Base-by-base conservation (phyloP, 2,113 vertebrate genomes). In the Dicrurus megarhynchus region DNA sequence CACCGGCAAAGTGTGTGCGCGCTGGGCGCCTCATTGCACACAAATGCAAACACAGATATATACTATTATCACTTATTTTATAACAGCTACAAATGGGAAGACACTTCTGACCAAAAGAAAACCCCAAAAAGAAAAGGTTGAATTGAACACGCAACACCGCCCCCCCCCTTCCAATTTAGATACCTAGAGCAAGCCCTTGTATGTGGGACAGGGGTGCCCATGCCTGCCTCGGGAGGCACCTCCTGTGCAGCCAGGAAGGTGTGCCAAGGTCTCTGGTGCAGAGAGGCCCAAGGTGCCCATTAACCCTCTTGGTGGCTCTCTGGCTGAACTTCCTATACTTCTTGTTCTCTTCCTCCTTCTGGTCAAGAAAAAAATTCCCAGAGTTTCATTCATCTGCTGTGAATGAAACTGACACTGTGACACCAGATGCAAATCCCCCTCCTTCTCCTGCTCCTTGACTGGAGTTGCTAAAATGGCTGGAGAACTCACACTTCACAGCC, bases 31-130 rank as follows among this genome's bases (percentile, higher is more conserved):
- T 3, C 2, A 0, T 0, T 14, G 13, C 53, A 5, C 24, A 2
- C 2, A 2, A 9, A 5, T 3, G 5, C 9, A 1, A 5, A 10
- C 41, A 0, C 16, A 5, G 11, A 3, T 7, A 2, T 1, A 2
- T 6, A 3, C 7, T 16, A 1, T 3, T 26, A 20, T 13, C 77
- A 2, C 5, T 7, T 18, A 1, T 12, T 73, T 56, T 16, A 5
- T 19, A 26, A n/a, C 2, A 21, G 32, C 20, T 16, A 2, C 52
- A 7, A 28, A 16, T 4, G 32, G 28, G 30, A 33, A 49, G 33
- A 11, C 67, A 1, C 21, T 42, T 63, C 37, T 22, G 52, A 27
- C 39, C 24, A 11, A 64, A 56, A 52, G 21, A 39, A 60, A 39
- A 33, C 11, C 4, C 24, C 22, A 1, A 32, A 44, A 32, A 15